phyloP scores from a whole-genome alignment of 2,888 invertebrate species.

The Euplexia lucipara region DNA sequence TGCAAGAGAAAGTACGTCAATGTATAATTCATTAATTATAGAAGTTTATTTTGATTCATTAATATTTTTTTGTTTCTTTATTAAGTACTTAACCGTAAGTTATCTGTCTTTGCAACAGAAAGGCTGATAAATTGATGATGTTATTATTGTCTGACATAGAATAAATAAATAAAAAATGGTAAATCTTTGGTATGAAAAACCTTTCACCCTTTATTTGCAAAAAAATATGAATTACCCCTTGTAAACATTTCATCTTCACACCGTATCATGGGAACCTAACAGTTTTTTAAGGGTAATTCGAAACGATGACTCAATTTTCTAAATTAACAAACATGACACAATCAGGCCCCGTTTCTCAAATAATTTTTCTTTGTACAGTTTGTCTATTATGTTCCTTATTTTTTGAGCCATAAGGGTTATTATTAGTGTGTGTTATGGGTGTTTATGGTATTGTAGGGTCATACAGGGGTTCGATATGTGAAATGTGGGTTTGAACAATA shows the following conservation, averaged over 20 bases:
- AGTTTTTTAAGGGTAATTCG: conserved; percentile 66
- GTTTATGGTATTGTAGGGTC: conserved; percentile 58
- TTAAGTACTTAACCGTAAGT: background rate
- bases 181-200: background rate
- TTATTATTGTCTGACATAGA: background rate
- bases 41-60: no score
- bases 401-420: conserved; percentile 53
- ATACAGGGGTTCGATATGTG: conserved; percentile 77
- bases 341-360: conserved; percentile 69
- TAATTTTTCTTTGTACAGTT: conserved; percentile 24
- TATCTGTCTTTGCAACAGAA: no score
- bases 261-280: conserved; percentile 74
- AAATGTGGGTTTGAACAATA: conserved; percentile 86
- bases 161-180: no score
- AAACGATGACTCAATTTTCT: conserved; percentile 75
- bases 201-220: conserved; percentile 50
- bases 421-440: conserved; percentile 10
- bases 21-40: no score
- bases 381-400: conserved; percentile 52
- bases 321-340: conserved; percentile 83
- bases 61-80: background rate
- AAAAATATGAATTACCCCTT: conserved; percentile 39
- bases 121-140: background rate
- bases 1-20: background rate
- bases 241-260: conserved; percentile 53